phyloP scores from a whole-genome alignment of 1,140 invertebrate genomes.

The Trichogramma pretiosum region DNA sequence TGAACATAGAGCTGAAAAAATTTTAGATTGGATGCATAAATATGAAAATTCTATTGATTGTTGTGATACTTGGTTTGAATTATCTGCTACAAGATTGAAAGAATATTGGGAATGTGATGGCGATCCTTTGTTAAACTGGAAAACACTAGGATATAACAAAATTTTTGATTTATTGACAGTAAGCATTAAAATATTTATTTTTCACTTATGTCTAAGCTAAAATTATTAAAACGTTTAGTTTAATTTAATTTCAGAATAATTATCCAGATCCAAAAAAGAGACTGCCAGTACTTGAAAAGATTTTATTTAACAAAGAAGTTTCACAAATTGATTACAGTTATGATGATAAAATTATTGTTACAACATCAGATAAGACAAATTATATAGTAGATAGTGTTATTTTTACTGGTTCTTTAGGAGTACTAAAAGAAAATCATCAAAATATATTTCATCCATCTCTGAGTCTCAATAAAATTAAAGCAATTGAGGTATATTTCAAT shows the following conservation, averaged over 20 bases:
- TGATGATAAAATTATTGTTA: conserved; percentile 26
- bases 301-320: conserved; percentile 35
- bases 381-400: conserved; percentile 40
- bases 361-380: conserved; percentile 30
- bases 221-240: conserved; percentile 3
- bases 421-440: conserved; percentile 39
- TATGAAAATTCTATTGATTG: conserved; percentile 50
- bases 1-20: conserved; percentile 33
- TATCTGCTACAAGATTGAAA: conserved; percentile 46
- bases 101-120: conserved; percentile 55
- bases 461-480: conserved; percentile 32
- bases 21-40: conserved; percentile 49
- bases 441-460: conserved; percentile 39
- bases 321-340: conserved; percentile 29
- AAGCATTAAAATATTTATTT: conserved; percentile 24
- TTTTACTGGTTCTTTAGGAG: conserved; percentile 44
- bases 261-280: conserved; percentile 21
- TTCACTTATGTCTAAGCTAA: conserved; percentile 3
- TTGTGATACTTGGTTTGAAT: conserved; percentile 51
- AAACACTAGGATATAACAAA: conserved; percentile 49
- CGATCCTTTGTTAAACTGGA: conserved; percentile 53
- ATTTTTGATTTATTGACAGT: conserved; percentile 53
- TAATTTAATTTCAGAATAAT: conserved; percentile 26
- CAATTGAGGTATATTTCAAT: conserved; percentile 26
- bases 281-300: conserved; percentile 28